A percentile compares a stretch with the other conserved stretches of the same genome.
Evolutionary conservation across 2,888 invertebrate genomes (phyloP).

Genomic region (Noctua fimbriata): DNA sequence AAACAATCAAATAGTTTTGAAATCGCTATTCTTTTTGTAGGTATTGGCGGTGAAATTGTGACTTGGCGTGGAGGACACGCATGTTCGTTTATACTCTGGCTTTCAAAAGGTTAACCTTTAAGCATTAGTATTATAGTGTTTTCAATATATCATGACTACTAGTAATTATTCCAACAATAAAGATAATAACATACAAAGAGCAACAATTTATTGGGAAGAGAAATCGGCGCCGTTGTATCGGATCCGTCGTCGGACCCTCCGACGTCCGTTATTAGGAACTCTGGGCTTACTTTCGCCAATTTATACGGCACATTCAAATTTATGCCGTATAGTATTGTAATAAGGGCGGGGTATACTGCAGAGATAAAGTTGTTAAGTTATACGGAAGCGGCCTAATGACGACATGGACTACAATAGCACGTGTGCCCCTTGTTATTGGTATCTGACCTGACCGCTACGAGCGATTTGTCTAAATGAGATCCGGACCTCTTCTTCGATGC

Average conservation of each 20-base stretch:
- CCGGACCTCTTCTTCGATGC: slow-evolving; percentile 84
- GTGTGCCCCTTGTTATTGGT: slow-evolving; percentile 89
- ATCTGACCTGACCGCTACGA: slow-evolving; percentile 90
- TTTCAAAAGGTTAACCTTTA: too few species aligned
- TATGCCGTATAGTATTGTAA: slow-evolving; percentile 72
- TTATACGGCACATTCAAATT: slow-evolving; percentile 64
- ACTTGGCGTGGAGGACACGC: too few species aligned
- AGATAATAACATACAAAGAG: slow-evolving; percentile 67
- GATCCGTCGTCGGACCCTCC: slow-evolving; percentile 74
- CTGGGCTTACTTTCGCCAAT: slow-evolving; percentile 73
- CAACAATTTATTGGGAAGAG: slow-evolving; percentile 79
- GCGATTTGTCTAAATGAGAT: slow-evolving; percentile 90
- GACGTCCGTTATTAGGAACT: slow-evolving; percentile 82
- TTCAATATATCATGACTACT: slow-evolving; percentile 29
- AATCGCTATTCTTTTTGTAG: too few species aligned
- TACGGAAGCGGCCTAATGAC: slow-evolving; percentile 89
- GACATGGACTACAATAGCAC: slow-evolving; percentile 88
- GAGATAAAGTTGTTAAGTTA: slow-evolving; percentile 71
- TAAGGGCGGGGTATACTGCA: slow-evolving; percentile 64
- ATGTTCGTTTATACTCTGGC: too few species aligned
- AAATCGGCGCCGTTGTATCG: slow-evolving; percentile 81
- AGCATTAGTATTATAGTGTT: background rate
- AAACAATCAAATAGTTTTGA: too few species aligned
- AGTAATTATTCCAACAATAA: slow-evolving; percentile 53
- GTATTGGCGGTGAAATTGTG: too few species aligned